phyloP scores from a whole-genome alignment of 2,888 invertebrate genomes.

The Thymelicus lineola region DNA sequence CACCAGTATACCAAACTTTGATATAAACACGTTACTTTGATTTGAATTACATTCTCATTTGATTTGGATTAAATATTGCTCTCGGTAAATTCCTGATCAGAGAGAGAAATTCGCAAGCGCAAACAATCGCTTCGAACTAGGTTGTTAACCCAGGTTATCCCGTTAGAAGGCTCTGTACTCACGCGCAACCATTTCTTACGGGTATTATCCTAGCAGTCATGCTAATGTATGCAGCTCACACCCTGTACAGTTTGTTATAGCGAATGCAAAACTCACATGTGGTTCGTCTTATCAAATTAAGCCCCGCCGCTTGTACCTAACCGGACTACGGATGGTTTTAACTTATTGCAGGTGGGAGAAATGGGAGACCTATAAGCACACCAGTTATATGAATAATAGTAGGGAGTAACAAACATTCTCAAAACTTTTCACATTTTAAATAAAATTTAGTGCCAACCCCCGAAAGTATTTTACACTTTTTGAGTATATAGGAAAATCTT shows the following conservation, averaged over 20 bases:
- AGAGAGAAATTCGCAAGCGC: conserved; percentile 5
- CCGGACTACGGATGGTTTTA: too few species aligned
- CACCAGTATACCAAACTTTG: too few species aligned
- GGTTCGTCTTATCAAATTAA: conserved; percentile 18
- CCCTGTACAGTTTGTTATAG: not conserved
- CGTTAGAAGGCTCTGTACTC: conserved; percentile 49
- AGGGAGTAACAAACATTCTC: too few species aligned
- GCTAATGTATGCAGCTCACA: conserved; percentile 27
- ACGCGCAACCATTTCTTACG: conserved; percentile 39
- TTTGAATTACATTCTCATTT: too few species aligned
- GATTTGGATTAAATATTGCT: not conserved
- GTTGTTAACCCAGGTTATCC: conserved; percentile 54
- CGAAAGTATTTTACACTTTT: too few species aligned
- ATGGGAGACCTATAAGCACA: too few species aligned
- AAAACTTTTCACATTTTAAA: too few species aligned
- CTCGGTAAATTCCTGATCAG: not conserved
- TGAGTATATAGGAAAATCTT: too few species aligned
- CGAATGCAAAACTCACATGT: conserved; percentile 15
- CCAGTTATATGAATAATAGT: too few species aligned
- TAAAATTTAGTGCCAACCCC: too few species aligned
- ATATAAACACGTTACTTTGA: too few species aligned
- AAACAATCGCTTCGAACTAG: conserved; percentile 46
- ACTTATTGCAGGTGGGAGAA: too few species aligned
- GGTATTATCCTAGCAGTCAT: conserved; percentile 27
- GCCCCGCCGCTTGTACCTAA: not conserved